Conservation (phyloP, 1,140 invertebrate species). For the Anoplophora glabripennis region DNA sequence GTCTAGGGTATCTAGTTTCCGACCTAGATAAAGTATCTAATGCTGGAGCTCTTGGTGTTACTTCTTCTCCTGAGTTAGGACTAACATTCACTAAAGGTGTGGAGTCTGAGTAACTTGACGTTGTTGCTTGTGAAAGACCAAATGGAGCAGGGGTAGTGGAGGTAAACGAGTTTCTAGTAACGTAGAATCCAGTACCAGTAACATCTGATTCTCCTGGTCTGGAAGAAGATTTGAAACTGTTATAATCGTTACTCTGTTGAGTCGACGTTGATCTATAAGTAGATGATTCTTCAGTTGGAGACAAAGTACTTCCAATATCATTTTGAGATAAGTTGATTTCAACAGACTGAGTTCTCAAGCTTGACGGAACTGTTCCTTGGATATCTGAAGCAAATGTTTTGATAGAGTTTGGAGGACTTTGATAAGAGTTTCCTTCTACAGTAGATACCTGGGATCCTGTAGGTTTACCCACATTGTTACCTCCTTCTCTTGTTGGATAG, state of each 20-base stretch:
- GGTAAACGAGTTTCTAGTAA: slow-evolving; percentile 24
- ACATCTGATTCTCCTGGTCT: not conserved
- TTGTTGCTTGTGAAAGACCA: not conserved
- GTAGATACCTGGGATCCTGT: no score
- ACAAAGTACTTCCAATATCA: no score
- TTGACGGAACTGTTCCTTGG: not conserved
- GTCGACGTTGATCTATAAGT: no score
- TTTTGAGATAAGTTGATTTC: no score
- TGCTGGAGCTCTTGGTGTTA: slow-evolving; percentile 23
- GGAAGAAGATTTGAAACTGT: no score
- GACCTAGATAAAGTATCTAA: slow-evolving; percentile 26
- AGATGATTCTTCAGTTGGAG: no score
- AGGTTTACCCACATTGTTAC: no score
- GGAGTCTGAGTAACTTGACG: not conserved
- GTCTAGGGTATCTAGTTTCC: slow-evolving; percentile 35
- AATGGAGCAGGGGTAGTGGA: not conserved
- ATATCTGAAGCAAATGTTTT: not conserved
- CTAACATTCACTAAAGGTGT: not conserved
- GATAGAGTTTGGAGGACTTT: not conserved
- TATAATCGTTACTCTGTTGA: no score
- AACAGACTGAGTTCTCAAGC: not conserved
- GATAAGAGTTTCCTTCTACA: no score
- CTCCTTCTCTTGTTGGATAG: no score
- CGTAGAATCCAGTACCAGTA: slow-evolving; percentile 23
- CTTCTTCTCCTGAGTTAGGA: slow-evolving; percentile 3